Percentiles rank a stretch among this genome's conserved stretches.
Evolutionary conservation across 2,888 invertebrate species (phyloP).

Genomic region (Leucozona laternaria): DNA sequence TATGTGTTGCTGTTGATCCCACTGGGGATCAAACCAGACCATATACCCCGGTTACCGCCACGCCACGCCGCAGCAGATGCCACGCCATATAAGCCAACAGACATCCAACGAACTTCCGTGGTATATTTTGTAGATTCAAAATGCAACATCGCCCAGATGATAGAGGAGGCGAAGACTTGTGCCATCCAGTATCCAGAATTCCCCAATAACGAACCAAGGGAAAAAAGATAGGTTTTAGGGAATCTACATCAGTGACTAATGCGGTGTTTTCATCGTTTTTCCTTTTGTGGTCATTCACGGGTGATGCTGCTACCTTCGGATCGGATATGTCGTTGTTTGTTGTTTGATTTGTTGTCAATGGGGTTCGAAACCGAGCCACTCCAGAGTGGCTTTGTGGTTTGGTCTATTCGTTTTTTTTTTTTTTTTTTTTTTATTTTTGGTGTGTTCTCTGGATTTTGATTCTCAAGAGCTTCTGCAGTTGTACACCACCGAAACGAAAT

Average conservation of each 20-base stretch:
- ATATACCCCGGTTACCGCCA: neutral
- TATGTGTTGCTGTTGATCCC: conserved; percentile 46
- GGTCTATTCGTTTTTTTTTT: neutral
- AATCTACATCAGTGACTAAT: conserved; percentile 68
- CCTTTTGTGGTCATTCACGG: conserved; percentile 73
- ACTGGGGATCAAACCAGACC: conserved; percentile 59
- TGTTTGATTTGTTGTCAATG: conserved; percentile 75
- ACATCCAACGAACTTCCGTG: conserved; percentile 45
- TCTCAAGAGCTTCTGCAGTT: conserved; percentile 73
- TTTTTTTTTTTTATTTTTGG: conserved; percentile 21
- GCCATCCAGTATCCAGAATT: conserved; percentile 19
- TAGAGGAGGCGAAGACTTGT: conserved; percentile 34
- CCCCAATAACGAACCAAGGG: neutral
- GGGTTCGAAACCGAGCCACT: conserved; percentile 72
- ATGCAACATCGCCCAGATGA: conserved; percentile 64
- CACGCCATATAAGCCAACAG: conserved; percentile 38
- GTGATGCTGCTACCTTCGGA: conserved; percentile 66
- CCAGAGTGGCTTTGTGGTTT: conserved; percentile 59
- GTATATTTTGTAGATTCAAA: conserved; percentile 64
- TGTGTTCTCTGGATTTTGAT: conserved; percentile 42
- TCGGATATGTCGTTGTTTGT: conserved; percentile 52
- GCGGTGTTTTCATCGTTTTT: conserved; percentile 72
- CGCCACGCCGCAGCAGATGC: neutral
- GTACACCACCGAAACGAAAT: conserved; percentile 57
- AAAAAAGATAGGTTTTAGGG: conserved; percentile 19